A percentile compares a stretch with the other conserved stretches of the same genome.
These are phyloP conservation scores for Agapornis canus DNA, from an alignment of 2,797 vertebrate genomes.

Conservation along the genomic window DNA sequence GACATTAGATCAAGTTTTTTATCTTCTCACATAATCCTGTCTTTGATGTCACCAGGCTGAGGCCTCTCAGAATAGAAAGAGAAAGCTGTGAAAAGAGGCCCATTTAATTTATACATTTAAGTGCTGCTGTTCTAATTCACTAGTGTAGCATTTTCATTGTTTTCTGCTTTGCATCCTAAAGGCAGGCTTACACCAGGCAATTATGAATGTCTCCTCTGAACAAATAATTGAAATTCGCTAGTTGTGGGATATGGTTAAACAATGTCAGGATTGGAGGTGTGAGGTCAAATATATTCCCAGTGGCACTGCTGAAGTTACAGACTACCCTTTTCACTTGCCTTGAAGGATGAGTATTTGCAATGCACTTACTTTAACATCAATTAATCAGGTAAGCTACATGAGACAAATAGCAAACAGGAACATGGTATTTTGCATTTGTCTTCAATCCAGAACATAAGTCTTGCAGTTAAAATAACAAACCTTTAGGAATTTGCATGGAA, in stretches of 20 bases:
- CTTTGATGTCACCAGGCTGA: slow-evolving; percentile 92
- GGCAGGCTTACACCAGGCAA: slow-evolving; percentile 83
- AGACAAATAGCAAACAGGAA: neutral
- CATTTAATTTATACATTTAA: slow-evolving; percentile 82
- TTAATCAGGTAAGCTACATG: slow-evolving; percentile 52
- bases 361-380: slow-evolving; percentile 43
- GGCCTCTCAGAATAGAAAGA: slow-evolving; percentile 84
- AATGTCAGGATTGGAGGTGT: slow-evolving; percentile 76
- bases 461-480: neutral
- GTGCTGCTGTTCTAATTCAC: slow-evolving; percentile 79
- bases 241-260: slow-evolving; percentile 76
- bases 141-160: slow-evolving; percentile 81
- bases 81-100: slow-evolving; percentile 80
- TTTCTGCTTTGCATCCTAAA: slow-evolving; percentile 95
- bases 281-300: slow-evolving; percentile 75
- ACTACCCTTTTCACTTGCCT: slow-evolving; percentile 37
- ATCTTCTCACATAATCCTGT: slow-evolving; percentile 86
- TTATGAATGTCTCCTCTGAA: slow-evolving; percentile 85
- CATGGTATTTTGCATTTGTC: neutral
- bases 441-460: neutral
- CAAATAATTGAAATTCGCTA: slow-evolving; percentile 93
- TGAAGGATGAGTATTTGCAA: slow-evolving; percentile 58
- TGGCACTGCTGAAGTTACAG: slow-evolving; percentile 68
- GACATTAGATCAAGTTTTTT: slow-evolving; percentile 88
- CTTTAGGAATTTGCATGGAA: neutral